These are phyloP conservation scores for Cerceris ruficornis DNA, from an alignment of 2,888 invertebrate genomes.

Conservation along the genomic window DNA sequence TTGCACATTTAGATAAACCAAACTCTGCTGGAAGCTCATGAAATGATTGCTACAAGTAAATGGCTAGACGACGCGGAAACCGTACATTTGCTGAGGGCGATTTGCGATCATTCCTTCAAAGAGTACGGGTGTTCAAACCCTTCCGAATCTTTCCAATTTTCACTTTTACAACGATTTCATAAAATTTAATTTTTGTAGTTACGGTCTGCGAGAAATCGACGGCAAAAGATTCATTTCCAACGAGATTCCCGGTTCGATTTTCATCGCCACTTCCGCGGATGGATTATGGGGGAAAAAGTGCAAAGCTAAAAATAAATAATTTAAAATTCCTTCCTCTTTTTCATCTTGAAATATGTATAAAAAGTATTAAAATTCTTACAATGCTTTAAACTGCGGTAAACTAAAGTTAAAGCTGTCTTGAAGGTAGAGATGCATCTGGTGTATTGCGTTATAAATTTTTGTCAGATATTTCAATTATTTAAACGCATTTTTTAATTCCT, in stretches of 20 bases:
- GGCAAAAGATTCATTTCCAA: constrained; percentile 71
- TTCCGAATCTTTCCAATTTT: background rate
- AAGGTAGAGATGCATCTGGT: too few relatives aligned
- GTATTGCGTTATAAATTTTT: too few relatives aligned
- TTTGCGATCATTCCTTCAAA: constrained; percentile 72
- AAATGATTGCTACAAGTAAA: constrained; percentile 55
- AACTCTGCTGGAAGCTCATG: constrained; percentile 69
- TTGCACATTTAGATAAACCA: constrained; percentile 69
- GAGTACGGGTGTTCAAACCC: constrained; percentile 59
- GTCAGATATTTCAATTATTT: too few relatives aligned
- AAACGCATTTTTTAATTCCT: too few relatives aligned
- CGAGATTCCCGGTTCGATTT: constrained; percentile 62
- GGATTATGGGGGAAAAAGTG: constrained; percentile 72
- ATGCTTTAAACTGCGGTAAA: too few relatives aligned
- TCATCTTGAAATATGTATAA: too few relatives aligned
- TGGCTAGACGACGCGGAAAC: constrained; percentile 66
- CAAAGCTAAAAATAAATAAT: background rate
- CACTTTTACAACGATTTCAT: background rate
- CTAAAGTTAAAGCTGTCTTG: too few relatives aligned
- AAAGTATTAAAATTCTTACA: too few relatives aligned
- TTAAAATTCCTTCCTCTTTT: background rate
- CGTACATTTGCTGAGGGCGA: constrained; percentile 61
- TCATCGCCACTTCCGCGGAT: constrained; percentile 71
- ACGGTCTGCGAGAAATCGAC: constrained; percentile 70
- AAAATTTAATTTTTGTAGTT: constrained; percentile 60